phyloP scores from a whole-genome alignment of 2,113 vertebrate genomes.

The Pipra filicauda region DNA sequence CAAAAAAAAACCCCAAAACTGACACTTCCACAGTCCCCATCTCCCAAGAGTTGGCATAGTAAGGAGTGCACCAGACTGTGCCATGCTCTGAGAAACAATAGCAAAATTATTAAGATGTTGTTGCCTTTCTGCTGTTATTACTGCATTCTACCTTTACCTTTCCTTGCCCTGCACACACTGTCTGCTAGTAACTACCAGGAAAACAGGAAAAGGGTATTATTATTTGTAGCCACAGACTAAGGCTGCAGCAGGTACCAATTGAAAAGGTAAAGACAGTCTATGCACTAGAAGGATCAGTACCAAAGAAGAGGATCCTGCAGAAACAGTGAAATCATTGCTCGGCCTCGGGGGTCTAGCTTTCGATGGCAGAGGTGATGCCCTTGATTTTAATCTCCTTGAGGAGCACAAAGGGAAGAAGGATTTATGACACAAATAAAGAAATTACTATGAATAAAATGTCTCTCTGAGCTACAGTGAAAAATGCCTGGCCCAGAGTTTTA shows the following conservation, averaged over 20 bases:
- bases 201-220: neutral
- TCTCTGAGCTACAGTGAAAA: slow-evolving; percentile 31
- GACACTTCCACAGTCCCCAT: neutral
- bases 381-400: slow-evolving; percentile 48
- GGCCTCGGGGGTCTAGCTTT: neutral
- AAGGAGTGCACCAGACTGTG: neutral
- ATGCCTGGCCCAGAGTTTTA: slow-evolving; percentile 14
- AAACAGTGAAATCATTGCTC: neutral
- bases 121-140: neutral
- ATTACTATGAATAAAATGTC: slow-evolving; percentile 30
- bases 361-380: slow-evolving; percentile 25
- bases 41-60: neutral
- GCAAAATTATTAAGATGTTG: neutral
- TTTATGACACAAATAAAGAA: slow-evolving; percentile 50
- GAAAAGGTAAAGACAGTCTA: neutral
- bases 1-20: neutral
- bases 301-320: neutral
- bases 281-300: neutral
- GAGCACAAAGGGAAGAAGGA: slow-evolving; percentile 17
- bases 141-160: neutral
- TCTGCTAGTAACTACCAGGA: neutral
- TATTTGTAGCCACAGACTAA: neutral
- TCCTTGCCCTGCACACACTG: neutral
- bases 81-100: neutral
- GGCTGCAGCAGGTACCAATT: neutral